phyloP scores from a whole-genome alignment of 2,888 invertebrate genomes.

The Diarsia rubi region DNA sequence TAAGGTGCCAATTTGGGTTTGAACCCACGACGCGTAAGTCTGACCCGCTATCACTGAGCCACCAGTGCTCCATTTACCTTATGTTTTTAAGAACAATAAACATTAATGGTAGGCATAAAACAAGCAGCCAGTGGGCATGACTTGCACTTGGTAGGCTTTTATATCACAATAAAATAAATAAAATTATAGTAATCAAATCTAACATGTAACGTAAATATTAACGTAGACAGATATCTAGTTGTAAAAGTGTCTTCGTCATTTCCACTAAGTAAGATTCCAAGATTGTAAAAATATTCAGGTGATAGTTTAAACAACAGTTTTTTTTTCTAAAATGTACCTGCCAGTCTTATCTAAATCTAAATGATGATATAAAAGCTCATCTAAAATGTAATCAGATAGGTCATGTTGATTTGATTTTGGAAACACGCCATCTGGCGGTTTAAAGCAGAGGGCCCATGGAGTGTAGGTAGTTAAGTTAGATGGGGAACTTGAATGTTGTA shows the following conservation, averaged over 20 bases:
- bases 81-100: not conserved
- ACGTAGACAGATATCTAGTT: constrained; percentile 20
- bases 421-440: constrained; percentile 44
- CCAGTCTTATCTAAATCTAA: not conserved
- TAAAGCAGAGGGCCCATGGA: not conserved
- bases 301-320: not conserved
- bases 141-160: constrained; percentile 8
- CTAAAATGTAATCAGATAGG: constrained; percentile 2
- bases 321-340: not conserved
- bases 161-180: constrained; percentile 11
- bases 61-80: not conserved
- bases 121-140: not conserved
- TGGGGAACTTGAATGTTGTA: constrained; percentile 16
- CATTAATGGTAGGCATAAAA: constrained; percentile 1
- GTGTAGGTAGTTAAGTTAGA: constrained; percentile 2
- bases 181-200: constrained; percentile 35
- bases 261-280: constrained; percentile 16
- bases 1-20: not conserved
- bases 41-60: not conserved
- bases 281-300: not conserved
- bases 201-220: constrained; percentile 28
- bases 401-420: constrained; percentile 20
- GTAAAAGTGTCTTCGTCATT: constrained; percentile 37
- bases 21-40: not conserved
- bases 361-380: not conserved